phyloP scores from a whole-genome alignment of 1,140 invertebrate species.

The Colletes latitarsis region DNA sequence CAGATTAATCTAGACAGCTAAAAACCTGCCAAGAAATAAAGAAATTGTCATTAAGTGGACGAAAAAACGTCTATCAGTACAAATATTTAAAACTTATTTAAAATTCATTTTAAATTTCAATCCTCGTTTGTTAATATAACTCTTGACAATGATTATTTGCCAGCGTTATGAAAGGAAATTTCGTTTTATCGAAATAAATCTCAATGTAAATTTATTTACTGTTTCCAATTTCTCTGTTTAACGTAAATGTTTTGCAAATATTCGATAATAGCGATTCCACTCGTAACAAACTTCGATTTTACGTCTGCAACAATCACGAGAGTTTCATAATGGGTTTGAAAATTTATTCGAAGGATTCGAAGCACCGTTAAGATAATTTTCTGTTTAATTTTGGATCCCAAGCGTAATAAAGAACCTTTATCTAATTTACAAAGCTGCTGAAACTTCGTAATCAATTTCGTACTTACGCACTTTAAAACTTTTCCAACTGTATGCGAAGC shows the following conservation, averaged over 20 bases:
- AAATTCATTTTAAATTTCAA: neutral
- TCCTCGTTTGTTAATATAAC: no score
- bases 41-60: neutral
- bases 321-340: neutral
- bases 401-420: neutral
- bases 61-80: neutral
- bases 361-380: neutral
- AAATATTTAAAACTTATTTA: neutral
- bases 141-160: no score
- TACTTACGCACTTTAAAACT: neutral
- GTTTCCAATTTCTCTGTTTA: no score
- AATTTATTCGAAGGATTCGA: neutral
- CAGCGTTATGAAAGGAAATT: no score
- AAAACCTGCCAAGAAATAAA: neutral
- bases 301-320: no score
- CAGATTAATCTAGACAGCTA: no score
- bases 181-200: neutral
- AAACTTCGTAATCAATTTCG: constrained; percentile 19
- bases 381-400: neutral
- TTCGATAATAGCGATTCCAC: no score
- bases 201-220: neutral
- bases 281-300: no score
- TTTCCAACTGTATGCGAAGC: neutral
- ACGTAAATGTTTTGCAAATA: no score
- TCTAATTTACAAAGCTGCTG: neutral